A percentile compares a stretch with the other conserved stretches of the same genome.
phyloP scores from a whole-genome alignment of 2,888 invertebrate genomes.

The Serrognathus titanus region DNA sequence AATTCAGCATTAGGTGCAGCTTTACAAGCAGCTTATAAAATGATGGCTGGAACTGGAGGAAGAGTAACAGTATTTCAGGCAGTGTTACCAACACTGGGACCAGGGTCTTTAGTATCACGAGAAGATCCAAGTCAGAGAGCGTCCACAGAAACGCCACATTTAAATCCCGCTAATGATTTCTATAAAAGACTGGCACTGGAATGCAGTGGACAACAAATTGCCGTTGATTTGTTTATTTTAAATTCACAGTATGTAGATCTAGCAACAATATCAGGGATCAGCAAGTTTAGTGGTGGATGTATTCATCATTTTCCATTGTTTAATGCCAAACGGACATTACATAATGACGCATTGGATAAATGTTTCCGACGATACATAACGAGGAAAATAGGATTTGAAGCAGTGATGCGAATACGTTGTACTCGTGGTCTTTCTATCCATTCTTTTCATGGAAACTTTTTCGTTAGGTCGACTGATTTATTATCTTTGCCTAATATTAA shows the following conservation, averaged over 20 bases:
- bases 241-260: constrained; percentile 93
- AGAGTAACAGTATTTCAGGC: constrained; percentile 93
- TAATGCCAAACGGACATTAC: constrained; percentile 64
- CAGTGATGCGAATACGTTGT: constrained; percentile 95
- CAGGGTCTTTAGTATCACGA: constrained; percentile 79
- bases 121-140: constrained; percentile 87
- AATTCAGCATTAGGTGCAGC: constrained; percentile 90
- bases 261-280: constrained; percentile 88
- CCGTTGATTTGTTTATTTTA: constrained; percentile 91
- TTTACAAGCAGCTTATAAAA: constrained; percentile 85
- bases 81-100: constrained; percentile 81
- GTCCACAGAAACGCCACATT: constrained; percentile 72
- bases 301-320: constrained; percentile 91
- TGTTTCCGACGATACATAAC: constrained; percentile 86
- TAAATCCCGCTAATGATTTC: constrained; percentile 96
- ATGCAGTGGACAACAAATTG: constrained; percentile 94
- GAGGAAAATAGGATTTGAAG: constrained; percentile 97
- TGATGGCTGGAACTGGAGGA: constrained; percentile 91
- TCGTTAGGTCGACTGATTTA: constrained; percentile 95
- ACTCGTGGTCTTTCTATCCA: constrained; percentile 92
- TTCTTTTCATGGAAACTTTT: constrained; percentile 99
- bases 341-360: constrained; percentile 71
- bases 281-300: constrained; percentile 92
- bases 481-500: constrained; percentile 95
- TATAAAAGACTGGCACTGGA: constrained; percentile 94